Conservation (phyloP, 2,797 vertebrate species). For the Poeciliopsis infans region DNA sequence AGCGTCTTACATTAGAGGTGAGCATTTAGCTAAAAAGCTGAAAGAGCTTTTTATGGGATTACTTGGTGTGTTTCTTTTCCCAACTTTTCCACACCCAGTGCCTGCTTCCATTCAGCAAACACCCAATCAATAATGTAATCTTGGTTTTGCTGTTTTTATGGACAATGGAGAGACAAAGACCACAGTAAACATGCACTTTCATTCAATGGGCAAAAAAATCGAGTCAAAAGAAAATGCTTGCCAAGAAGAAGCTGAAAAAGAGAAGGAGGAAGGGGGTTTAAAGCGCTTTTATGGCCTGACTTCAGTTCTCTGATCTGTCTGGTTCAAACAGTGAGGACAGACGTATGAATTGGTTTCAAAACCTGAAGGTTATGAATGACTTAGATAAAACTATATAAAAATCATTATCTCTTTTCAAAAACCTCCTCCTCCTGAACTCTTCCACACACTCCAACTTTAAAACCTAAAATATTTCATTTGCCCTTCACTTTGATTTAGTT, state of each 20-base stretch:
- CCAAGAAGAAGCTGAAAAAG: background rate
- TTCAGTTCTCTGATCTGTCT: conserved; percentile 59
- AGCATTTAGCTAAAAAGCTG: background rate
- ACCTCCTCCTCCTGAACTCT: conserved; percentile 17
- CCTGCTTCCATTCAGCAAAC: conserved; percentile 27
- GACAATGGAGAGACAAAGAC: conserved; percentile 32
- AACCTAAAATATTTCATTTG: conserved; percentile 18
- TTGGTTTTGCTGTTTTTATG: conserved; percentile 43
- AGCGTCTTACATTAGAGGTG: background rate
- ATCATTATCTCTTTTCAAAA: conserved; percentile 62
- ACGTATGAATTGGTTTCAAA: conserved; percentile 74
- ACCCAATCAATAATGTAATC: conserved; percentile 52
- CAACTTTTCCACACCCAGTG: conserved; percentile 18
- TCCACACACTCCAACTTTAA: conserved; percentile 13
- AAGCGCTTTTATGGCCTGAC: conserved; percentile 44
- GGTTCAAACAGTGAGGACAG: conserved; percentile 56
- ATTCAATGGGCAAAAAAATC: conserved; percentile 39
- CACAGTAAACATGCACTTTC: conserved; percentile 59
- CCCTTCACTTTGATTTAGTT: conserved; percentile 26
- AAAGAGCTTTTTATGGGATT: background rate
- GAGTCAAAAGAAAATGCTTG: conserved; percentile 34
- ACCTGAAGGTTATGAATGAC: conserved; percentile 33
- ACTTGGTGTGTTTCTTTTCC: background rate
- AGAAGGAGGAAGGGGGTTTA: conserved; percentile 26
- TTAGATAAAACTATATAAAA: conserved; percentile 55